Evolutionary conservation across 2,113 vertebrate species (phyloP), one percentile per base, ranked within the genome.

Genomic region (Sebastes schlegelii): DNA sequence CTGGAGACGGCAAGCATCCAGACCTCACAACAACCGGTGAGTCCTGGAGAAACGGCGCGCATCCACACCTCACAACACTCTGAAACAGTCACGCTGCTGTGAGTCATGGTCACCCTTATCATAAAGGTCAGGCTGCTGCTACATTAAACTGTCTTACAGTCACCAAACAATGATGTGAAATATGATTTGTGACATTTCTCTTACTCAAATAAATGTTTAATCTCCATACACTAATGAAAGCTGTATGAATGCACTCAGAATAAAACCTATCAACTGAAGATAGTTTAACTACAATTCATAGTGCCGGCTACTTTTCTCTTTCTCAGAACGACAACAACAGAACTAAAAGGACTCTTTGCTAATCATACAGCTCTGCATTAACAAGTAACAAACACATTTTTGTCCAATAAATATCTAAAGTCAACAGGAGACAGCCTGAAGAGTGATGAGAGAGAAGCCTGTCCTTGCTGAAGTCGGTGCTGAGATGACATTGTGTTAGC

Each of bases 91-190:
- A 21, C 77, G 54, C 46, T 78, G 72, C 54, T 26, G 83, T 93
- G 91, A 93, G 75, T 94, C 92, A 93, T 66, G 12, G 4, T 73
- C 58, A 90, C 34, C 34, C 34, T 93, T 91, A 92, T 87, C 60
- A 88, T 90, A 83, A 90, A 89, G 86, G 89, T 85, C 79, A 74
- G 79, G 73, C 74, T 84, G 76, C 88, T 85, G 83, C 83, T 71
- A 42, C 68, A 66, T 61, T 69, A 84, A 76, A 80, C 58, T 77
- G 74, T 42, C 34, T 34, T 34, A 34, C 34, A 34, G 76, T 89
- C 74, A 65, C 21, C 48, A 60, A 78, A 80, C 67, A 74, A 74
- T 49, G n/a, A 79, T 79, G 63, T 48, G 34, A 84, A 83, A 88
- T 72, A 34, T 55, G 49, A 86, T 88, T 75, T 65, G 12, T 82